Conservation (phyloP, 2,113 vertebrate genomes). For the Mugil cephalus region DNA sequence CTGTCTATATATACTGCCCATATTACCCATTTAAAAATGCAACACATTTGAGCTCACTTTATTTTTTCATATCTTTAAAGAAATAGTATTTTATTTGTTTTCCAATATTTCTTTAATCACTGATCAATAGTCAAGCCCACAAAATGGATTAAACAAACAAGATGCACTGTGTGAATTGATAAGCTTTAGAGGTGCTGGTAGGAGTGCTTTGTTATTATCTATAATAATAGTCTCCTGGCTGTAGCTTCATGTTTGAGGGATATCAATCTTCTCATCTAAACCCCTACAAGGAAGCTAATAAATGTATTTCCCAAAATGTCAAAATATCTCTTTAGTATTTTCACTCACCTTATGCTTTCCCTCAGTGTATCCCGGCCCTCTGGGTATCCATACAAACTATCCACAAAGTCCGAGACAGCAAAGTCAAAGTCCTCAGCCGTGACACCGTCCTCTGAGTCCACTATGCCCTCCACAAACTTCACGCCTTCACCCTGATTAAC, state of each 20-base stretch:
- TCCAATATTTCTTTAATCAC: background rate
- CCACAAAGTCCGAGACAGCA: slow-evolving; percentile 95
- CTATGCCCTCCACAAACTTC: slow-evolving; percentile 94
- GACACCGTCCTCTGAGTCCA: slow-evolving; percentile 94
- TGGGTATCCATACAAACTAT: slow-evolving; percentile 94
- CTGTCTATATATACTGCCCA: too few species aligned
- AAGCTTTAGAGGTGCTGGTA: background rate
- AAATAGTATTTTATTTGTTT: background rate
- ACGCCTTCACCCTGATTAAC: slow-evolving; percentile 97
- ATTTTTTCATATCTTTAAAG: background rate
- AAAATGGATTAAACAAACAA: background rate
- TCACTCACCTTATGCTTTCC: slow-evolving; percentile 90
- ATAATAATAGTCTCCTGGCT: background rate
- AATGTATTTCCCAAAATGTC: background rate
- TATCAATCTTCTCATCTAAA: background rate
- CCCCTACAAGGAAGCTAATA: background rate
- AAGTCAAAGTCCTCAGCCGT: slow-evolving; percentile 94
- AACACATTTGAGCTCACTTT: too few species aligned
- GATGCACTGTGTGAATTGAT: background rate
- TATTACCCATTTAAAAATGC: too few species aligned
- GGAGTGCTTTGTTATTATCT: background rate
- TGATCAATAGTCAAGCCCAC: background rate
- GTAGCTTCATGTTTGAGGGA: background rate
- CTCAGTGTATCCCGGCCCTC: slow-evolving; percentile 92
- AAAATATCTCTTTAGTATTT: background rate